phyloP scores from a whole-genome alignment of 2,888 invertebrate genomes.

The Punctoribates punctum region DNA sequence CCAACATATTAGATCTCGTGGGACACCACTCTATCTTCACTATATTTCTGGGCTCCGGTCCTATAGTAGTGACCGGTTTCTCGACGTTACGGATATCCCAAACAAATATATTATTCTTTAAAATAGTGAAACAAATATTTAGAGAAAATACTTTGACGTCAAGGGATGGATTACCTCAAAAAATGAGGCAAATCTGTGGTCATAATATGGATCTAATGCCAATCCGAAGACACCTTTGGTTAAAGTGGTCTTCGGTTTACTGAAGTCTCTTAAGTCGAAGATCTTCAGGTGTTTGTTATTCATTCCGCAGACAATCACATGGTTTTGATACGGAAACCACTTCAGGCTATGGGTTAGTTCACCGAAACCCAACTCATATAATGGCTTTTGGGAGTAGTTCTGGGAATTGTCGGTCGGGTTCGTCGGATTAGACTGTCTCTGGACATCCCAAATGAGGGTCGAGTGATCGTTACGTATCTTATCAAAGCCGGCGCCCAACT shows the following conservation, averaged over 20 bases:
- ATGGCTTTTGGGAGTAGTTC: constrained; percentile 23
- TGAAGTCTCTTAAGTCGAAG: constrained; percentile 77
- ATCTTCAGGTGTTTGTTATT: constrained; percentile 82
- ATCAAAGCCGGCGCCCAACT: constrained; percentile 78
- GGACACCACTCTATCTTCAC: constrained; percentile 82
- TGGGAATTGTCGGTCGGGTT: background rate
- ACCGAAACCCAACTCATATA: constrained; percentile 61
- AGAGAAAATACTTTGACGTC: background rate
- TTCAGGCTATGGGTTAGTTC: constrained; percentile 78
- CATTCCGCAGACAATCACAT: constrained; percentile 79
- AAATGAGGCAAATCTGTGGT: constrained; percentile 76
- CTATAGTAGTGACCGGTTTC: constrained; percentile 61
- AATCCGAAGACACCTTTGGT: constrained; percentile 81
- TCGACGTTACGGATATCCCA: constrained; percentile 87
- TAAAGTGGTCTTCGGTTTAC: constrained; percentile 64
- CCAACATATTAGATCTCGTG: constrained; percentile 72
- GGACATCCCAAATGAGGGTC: constrained; percentile 79
- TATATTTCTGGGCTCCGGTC: constrained; percentile 60
- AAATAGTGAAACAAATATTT: background rate
- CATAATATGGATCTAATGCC: constrained; percentile 70
- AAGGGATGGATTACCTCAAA: constrained; percentile 58
- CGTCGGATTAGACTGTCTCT: background rate
- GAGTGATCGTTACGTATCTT: constrained; percentile 84
- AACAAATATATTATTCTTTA: constrained; percentile 41
- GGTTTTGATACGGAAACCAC: constrained; percentile 69